Base-by-base conservation (phyloP, 2,888 invertebrate species). In the Polyommatus iphigenia region DNA sequence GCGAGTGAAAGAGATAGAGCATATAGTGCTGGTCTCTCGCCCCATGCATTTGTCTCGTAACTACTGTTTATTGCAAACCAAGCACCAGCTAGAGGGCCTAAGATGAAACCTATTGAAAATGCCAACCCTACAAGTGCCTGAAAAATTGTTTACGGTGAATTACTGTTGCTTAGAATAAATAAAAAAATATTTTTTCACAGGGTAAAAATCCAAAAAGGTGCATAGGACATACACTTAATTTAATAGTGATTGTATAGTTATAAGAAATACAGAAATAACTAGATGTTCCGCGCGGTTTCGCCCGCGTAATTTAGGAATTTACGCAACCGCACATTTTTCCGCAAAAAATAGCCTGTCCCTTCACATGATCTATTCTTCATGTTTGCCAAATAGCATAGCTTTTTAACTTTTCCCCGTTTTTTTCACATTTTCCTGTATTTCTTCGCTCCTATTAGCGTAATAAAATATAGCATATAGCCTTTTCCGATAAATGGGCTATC, bases 101-200 rank as follows among this genome's bases (percentile, higher is more conserved):
- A 93, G 84, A 99, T 97, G 91, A 99, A 99, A n/a, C 99, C 99
- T 80, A 99, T 91, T 1, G 99, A 99, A 92, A 99, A 99, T 8
- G 99, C 99, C 83, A 99, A 96, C 15, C 99, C 99, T 80, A 99
- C 97, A 77, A 99, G 91, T n/a, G 99, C 99, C 98, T 98, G 93
- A 80, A 80, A 41, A 20, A 78, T 62, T 77, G 59, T 78, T 24
- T 2, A 24, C 3, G 10, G 24, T 62, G 4, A 24, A 24, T 24
- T 62, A 62, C 20, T 62, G 13, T 20, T 20, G 24, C 62, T 18
- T 54, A 13, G 20, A 62, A n/a, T 32, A 32, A 32, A 32, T 32
- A 13, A 24, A 24, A 10, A 41, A 8, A 41, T 41, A n/a, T 41
- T 59, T 59, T 59, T 8, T 15, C 15, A 62, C 20, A 62, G 24